Evolutionary conservation across 1,140 invertebrate genomes (phyloP), one percentile per base, ranked within the genome.

Genomic region (Drosophila pseudoananassae): DNA sequence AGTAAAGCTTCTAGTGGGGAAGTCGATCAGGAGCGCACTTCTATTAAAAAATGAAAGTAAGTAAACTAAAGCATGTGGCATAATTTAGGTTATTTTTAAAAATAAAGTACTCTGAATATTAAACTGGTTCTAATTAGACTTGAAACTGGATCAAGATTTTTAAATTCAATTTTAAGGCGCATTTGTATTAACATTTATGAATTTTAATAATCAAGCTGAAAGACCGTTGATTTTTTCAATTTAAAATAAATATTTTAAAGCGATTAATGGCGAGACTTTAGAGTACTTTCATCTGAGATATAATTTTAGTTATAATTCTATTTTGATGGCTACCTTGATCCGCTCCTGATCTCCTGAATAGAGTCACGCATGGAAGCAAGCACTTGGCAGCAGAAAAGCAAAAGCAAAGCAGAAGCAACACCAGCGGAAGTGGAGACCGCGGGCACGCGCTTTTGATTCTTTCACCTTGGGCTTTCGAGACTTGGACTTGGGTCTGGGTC

Each of bases 361-460:
- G 25, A 78, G 82, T 87, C 78, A 87, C 83, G 83, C 82, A 88
- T 85, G 57, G 61, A 33, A 29, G 71, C 60, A 27, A 66, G 49
- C 78, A 82, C 47, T 78, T 74, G 78, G 75, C 57, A 55, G 56
- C 40, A 43, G 9, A 40, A 38, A 38, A 38, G 36, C 36, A 38
- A 38, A 38, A 38, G 36, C 36, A 38, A 33, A 55, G 56, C 40
- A 43, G 38, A 40, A 40, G 38, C 38, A 14, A 6, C 40, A 43
- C 14, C 66, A 74, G 75, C 82, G 82, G 82, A 85, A 87, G 82
- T 85, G 59, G 76, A 43, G 65, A 76, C 59, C 66, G 49, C 56
- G 82, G 83, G 82, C 82, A 82, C 82, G 80, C 80, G 65, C 75
- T 85, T 72, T 72, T 57, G 65, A 56, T 57, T 77, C 53, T 58